Conservation (phyloP, 2,797 vertebrate genomes). For the Helarctos malayanus region DNA sequence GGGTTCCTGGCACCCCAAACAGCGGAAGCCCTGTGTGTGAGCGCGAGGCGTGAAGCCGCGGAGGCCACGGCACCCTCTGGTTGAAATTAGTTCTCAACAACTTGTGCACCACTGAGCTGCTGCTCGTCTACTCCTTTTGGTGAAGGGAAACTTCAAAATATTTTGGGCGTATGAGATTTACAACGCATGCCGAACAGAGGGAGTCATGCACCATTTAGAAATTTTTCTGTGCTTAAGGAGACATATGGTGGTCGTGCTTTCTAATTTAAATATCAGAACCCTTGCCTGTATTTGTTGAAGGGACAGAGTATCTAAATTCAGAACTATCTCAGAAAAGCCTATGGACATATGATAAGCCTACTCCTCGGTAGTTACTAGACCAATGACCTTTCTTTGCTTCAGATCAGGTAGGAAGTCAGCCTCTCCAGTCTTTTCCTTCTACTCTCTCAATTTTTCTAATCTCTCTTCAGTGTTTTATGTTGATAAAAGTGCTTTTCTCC, state of each 20-base stretch:
- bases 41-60: neutral
- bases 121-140: neutral
- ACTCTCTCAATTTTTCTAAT: conserved; percentile 12
- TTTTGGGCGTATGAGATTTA: neutral
- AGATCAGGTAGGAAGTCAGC: neutral
- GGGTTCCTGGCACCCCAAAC: conserved; percentile 63
- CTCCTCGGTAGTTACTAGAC: neutral
- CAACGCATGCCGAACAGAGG: neutral
- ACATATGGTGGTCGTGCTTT: neutral
- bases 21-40: conserved; percentile 67
- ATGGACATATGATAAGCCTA: accelerated
- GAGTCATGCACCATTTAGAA: neutral
- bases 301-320: neutral
- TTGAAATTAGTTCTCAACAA: conserved; percentile 29
- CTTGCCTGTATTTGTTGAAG: neutral
- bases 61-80: neutral
- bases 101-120: neutral
- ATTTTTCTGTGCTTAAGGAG: neutral
- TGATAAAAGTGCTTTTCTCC: neutral
- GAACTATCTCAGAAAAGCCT: neutral
- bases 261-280: neutral
- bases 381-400: neutral
- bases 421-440: neutral
- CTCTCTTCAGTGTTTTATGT: neutral
- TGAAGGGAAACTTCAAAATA: conserved; percentile 44